Evolutionary conservation across 2,113 vertebrate genomes (phyloP).

Genomic region (Pycnonotus jocosus): DNA sequence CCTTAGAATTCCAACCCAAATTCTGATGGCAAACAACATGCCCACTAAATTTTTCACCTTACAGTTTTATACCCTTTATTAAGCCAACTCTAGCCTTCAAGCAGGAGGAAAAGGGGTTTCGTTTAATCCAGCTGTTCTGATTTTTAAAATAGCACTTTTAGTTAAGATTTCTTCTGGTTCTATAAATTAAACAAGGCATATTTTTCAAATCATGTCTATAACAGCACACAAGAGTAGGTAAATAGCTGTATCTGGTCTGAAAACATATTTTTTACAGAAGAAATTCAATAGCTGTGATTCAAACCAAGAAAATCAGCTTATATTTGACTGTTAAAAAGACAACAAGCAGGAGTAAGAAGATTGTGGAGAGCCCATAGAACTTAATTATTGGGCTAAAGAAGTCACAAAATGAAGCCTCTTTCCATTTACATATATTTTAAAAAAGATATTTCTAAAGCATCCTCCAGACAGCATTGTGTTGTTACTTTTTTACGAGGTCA

Average conservation of each 20-base stretch:
- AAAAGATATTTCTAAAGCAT: background rate
- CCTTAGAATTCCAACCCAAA: slow-evolving; percentile 37
- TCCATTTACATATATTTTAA: background rate
- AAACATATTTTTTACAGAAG: background rate
- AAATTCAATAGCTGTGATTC: background rate
- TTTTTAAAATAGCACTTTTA: background rate
- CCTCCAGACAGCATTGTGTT: background rate
- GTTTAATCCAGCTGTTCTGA: background rate
- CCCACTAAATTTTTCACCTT: background rate
- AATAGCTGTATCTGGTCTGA: background rate
- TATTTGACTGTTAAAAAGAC: background rate
- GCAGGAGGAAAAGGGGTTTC: background rate
- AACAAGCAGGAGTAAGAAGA: background rate
- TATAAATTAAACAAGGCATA: background rate
- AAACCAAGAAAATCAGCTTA: background rate
- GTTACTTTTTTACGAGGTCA: background rate
- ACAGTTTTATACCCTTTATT: background rate
- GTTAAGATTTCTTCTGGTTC: background rate
- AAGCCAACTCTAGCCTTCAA: background rate
- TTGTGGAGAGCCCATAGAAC: background rate
- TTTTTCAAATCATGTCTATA: background rate
- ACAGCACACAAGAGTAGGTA: background rate
- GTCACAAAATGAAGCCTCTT: background rate
- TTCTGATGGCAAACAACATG: slow-evolving; percentile 8
- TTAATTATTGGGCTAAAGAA: background rate